Percentiles rank a stretch among this genome's conserved stretches.
phyloP scores from a whole-genome alignment of 1,140 invertebrate genomes.

The Procambarus virginalis region DNA sequence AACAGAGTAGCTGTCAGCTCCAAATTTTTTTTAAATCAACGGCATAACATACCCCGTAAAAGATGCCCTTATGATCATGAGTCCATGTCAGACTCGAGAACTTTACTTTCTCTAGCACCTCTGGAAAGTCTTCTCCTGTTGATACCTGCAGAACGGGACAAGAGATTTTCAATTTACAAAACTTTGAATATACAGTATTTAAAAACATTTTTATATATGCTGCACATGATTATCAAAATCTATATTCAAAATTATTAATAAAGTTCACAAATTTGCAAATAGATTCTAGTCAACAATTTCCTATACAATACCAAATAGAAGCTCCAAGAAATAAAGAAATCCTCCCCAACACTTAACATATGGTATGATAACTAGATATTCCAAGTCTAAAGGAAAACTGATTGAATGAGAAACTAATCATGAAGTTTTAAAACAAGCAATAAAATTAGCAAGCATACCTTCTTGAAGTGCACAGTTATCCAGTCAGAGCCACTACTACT shows the following conservation, averaged over 20 bases:
- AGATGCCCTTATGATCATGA: slow-evolving; percentile 94
- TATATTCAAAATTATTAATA: too few relatives aligned
- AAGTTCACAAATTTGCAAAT: too few relatives aligned
- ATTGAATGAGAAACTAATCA: too few relatives aligned
- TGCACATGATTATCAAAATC: not conserved
- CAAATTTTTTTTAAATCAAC: too few relatives aligned
- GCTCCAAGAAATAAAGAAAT: too few relatives aligned
- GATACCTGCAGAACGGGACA: slow-evolving; percentile 70
- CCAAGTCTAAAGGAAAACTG: too few relatives aligned
- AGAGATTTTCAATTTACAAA: not conserved
- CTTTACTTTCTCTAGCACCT: slow-evolving; percentile 92
- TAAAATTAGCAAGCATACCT: slow-evolving; percentile 72
- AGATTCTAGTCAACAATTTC: too few relatives aligned
- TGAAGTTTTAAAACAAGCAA: too few relatives aligned
- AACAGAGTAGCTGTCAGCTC: too few relatives aligned
- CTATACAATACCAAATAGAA: too few relatives aligned
- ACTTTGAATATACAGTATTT: not conserved
- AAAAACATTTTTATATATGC: not conserved
- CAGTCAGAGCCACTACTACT: slow-evolving; percentile 96
- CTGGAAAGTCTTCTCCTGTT: slow-evolving; percentile 86
- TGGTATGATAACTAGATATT: too few relatives aligned
- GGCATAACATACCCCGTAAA: slow-evolving; percentile 85
- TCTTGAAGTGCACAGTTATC: slow-evolving; percentile 90
- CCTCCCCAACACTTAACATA: too few relatives aligned
- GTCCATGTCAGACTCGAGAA: slow-evolving; percentile 95